Evolutionary conservation across 2,797 vertebrate genomes (phyloP), one percentile per base, ranked within the genome.

Genomic region (Sciurus vulgaris): DNA sequence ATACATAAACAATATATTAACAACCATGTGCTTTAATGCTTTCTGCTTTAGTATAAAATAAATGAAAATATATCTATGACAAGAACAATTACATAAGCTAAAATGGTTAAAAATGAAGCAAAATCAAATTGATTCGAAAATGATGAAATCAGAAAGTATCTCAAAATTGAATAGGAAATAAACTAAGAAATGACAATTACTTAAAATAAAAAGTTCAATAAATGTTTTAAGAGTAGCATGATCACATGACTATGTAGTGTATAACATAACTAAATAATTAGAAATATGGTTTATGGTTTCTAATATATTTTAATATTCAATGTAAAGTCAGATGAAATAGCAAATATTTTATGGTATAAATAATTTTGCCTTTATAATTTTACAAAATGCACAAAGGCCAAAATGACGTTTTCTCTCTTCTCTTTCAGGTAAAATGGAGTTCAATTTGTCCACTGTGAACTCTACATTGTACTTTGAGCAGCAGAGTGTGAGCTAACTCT

Each of bases 21-120:
- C 89, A 33, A 72, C 20, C 20, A 78, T 24, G 41, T 70, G 91
- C 35, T 86, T 67, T 0, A 76, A 41, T 74, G 91, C 81, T 94
- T 94, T 90, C 77, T 18, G 82, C 74, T 97, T 97, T 96, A 96
- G 91, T 94, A 96, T 97, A 96, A 74, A 92, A 54, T 51, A 72
- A 70, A 69, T 95, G 49, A 78, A 83, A 91, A 24, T 70, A 81
- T 84, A 94, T 83, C 8, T 44, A 61, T 41, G 20, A 49, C 12
- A 47, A 86, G 13, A 44, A 72, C n/a, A 44, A 10, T 49, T 12
- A n/a, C 17, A 79, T 69, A 61, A 86, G 8, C 38, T 28, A 81
- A 24, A 1, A 20, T 63, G 12, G 13, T 54, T 56, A 10, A 51
- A 63, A 44, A 73, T 65, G 14, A 86, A 85, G 20, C 59, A 74